Evolutionary conservation across 1,140 invertebrate genomes (phyloP).

Genomic region (Globodera rostochiensis): DNA sequence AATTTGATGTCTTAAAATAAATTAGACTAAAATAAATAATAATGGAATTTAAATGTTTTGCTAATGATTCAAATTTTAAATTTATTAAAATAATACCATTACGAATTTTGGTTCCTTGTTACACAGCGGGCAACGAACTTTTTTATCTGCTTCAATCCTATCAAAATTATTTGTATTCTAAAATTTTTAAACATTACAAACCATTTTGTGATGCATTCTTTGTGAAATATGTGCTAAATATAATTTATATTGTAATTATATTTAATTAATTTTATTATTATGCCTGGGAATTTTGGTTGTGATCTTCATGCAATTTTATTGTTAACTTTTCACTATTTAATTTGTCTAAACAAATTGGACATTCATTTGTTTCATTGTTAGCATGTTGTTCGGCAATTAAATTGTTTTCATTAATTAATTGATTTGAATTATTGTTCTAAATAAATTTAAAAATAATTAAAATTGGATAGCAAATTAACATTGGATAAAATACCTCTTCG

Average conservation of each 20-base stretch:
- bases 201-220: neutral
- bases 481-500: neutral
- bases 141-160: neutral
- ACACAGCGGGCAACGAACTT: neutral
- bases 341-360: neutral
- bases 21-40: no score
- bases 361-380: neutral
- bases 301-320: neutral
- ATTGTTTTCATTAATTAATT: neutral
- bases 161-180: neutral
- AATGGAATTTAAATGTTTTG: neutral
- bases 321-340: neutral
- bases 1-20: neutral
- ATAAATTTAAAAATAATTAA: neutral
- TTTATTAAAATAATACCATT: neutral
- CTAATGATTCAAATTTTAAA: neutral
- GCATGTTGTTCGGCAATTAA: neutral
- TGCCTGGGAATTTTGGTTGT: neutral
- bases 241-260: neutral
- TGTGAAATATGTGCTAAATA: neutral
- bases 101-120: neutral
- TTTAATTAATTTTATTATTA: neutral
- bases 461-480: neutral
- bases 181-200: neutral
- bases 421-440: neutral